phyloP scores from a whole-genome alignment of 2,888 invertebrate species.

The Chloromyia formosa region DNA sequence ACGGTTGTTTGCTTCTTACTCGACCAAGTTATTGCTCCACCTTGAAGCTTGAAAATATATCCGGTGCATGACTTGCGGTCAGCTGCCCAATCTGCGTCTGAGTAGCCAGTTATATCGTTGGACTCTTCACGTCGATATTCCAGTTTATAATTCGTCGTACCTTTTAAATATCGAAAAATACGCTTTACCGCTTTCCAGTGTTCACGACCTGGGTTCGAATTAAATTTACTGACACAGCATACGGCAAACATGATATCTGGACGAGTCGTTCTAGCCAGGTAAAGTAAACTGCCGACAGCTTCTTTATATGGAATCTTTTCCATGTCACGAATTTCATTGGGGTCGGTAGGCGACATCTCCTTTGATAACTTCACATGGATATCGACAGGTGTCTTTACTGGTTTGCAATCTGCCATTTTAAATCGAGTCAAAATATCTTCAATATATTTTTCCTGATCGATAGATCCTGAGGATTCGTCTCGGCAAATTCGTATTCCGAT shows the following conservation, averaged over 20 bases:
- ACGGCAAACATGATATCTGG: neutral
- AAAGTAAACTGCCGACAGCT: neutral
- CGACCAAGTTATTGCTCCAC: too few species aligned
- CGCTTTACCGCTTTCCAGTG: neutral
- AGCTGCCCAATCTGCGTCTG: neutral
- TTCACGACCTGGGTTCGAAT: neutral
- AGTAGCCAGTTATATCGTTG: neutral
- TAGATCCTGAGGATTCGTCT: neutral
- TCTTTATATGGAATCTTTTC: neutral
- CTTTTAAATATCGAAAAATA: neutral
- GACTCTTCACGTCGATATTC: neutral
- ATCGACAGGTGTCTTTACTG: too few species aligned
- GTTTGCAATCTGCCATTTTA: neutral
- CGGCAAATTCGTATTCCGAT: neutral
- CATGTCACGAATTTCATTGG: neutral
- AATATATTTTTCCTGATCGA: neutral
- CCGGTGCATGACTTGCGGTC: neutral
- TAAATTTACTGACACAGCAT: neutral
- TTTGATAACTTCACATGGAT: neutral
- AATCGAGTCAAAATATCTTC: neutral
- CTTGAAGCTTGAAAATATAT: too few species aligned
- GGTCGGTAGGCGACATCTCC: neutral
- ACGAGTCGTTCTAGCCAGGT: neutral
- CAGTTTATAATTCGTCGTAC: neutral
- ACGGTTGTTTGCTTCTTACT: neutral